These are phyloP conservation scores for Anastatus disparis DNA, from an alignment of 1,140 invertebrate genomes.

Conservation along the genomic window DNA sequence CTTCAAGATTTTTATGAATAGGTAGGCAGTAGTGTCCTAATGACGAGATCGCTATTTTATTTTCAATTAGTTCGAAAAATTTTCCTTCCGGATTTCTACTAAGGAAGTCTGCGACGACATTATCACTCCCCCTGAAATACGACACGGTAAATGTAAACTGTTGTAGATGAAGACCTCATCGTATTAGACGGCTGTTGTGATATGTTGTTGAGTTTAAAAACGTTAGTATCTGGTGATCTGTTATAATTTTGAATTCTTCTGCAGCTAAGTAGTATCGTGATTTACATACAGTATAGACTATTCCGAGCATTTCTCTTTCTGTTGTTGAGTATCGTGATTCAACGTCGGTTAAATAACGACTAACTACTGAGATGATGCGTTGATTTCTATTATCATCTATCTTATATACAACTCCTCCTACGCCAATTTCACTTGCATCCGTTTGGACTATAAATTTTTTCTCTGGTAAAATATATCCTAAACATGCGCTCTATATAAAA, in stretches of 20 bases:
- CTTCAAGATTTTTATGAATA: too few relatives aligned
- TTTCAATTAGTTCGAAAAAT: background rate
- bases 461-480: background rate
- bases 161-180: background rate
- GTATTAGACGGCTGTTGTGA: background rate
- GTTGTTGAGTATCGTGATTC: slow-evolving; percentile 15
- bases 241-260: background rate
- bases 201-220: background rate
- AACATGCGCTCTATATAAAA: background rate
- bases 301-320: too few relatives aligned
- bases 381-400: background rate
- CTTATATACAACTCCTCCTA: too few relatives aligned
- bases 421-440: too few relatives aligned
- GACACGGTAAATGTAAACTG: background rate
- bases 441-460: too few relatives aligned
- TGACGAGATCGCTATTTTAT: background rate
- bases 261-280: background rate
- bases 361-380: slow-evolving; percentile 6
- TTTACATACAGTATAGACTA: slow-evolving; percentile 6
- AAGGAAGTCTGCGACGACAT: background rate
- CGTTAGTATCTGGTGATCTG: background rate
- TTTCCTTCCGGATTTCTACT: too few relatives aligned
- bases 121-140: background rate
- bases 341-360: background rate
- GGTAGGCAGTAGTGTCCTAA: too few relatives aligned